Percentiles rank a stretch among this genome's conserved stretches.
Evolutionary conservation across 1,140 invertebrate species (phyloP).

Genomic region (Pachypsylla venusta): DNA sequence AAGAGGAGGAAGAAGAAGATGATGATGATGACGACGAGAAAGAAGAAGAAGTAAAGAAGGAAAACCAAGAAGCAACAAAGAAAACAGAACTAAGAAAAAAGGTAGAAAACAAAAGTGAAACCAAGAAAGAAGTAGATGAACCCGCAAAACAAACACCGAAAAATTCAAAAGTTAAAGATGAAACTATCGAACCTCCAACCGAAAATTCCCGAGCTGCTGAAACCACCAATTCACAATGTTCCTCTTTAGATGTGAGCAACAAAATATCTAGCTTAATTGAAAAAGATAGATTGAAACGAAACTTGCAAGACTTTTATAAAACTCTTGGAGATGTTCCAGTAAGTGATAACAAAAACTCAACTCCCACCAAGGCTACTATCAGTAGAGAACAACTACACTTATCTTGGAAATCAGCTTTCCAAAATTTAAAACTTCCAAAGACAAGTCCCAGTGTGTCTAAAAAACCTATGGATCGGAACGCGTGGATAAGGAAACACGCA

Average conservation of each 20-base stretch:
- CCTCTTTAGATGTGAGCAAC: neutral
- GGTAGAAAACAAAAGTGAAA: neutral
- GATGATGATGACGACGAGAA: conserved; percentile 14
- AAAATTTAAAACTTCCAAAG: conserved; percentile 25
- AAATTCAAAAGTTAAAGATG: neutral
- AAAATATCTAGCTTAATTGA: conserved; percentile 10
- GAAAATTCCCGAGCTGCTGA: neutral
- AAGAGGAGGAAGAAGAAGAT: conserved; percentile 25
- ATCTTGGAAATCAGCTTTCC: conserved; percentile 25
- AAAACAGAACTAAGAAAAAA: conserved; percentile 1
- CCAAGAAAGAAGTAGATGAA: conserved; percentile 8
- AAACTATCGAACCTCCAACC: neutral
- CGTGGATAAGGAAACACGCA: conserved; percentile 9
- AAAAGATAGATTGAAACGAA: neutral
- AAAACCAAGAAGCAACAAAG: neutral
- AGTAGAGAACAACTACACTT: conserved; percentile 17
- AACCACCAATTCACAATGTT: neutral
- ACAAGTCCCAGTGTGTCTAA: conserved; percentile 17
- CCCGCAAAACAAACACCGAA: neutral
- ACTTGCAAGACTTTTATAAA: neutral
- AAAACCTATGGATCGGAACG: conserved; percentile 14
- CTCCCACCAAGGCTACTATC: neutral
- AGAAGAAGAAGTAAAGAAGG: neutral
- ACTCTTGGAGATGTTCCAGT: neutral
- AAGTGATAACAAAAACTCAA: neutral